A percentile compares a stretch with the other conserved stretches of the same genome.
Conservation (phyloP, 2,797 vertebrate genomes). For the Eospalax fontanierii region DNA sequence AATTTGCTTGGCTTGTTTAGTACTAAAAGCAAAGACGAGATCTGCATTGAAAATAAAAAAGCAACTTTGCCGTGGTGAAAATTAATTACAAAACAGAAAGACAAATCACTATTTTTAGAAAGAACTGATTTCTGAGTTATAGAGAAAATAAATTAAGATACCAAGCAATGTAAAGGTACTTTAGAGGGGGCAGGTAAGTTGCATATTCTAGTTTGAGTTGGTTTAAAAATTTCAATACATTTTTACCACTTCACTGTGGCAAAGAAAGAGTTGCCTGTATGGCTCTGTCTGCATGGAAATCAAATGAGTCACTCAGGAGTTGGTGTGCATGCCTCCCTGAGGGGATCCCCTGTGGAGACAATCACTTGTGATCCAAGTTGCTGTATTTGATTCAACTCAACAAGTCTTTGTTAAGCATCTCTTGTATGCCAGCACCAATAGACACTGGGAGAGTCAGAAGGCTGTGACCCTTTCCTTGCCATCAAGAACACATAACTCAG, state of each 20-base stretch:
- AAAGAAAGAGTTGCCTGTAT: background rate
- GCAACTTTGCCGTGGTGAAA: background rate
- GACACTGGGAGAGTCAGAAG: background rate
- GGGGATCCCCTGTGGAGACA: conserved; percentile 4
- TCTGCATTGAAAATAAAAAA: conserved; percentile 40
- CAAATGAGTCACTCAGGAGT: background rate
- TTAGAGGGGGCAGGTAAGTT: background rate
- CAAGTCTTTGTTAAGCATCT: conserved; percentile 37
- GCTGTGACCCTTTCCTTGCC: background rate
- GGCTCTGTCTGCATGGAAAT: background rate
- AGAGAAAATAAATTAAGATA: conserved; percentile 46
- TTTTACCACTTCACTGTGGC: background rate
- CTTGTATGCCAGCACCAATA: background rate
- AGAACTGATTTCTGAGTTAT: background rate
- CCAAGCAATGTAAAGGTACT: background rate
- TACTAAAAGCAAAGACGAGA: background rate
- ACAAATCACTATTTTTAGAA: conserved; percentile 51
- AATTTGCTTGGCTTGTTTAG: background rate
- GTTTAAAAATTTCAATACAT: background rate
- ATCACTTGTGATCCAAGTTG: background rate
- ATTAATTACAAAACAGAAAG: background rate
- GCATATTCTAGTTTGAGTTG: background rate
- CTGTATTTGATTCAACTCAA: background rate
- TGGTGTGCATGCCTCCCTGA: background rate
- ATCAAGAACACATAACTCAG: background rate